These are phyloP conservation scores for Oceanites oceanicus DNA, from an alignment of 2,113 vertebrate species.

Conservation along the genomic window DNA sequence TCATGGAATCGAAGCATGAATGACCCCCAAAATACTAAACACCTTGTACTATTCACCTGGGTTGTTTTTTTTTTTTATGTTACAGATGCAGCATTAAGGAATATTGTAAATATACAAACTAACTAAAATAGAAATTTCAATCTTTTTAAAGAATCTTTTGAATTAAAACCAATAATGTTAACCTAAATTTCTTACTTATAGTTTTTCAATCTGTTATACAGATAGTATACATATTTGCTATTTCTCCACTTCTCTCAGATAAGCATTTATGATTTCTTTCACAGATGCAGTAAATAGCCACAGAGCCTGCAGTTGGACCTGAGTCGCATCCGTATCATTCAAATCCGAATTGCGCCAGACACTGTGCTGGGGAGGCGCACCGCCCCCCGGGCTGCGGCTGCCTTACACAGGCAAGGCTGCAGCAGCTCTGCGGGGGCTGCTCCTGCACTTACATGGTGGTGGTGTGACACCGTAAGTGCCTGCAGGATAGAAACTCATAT, in stretches of 20 bases:
- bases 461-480: rapidly evolving
- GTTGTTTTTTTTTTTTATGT: neutral
- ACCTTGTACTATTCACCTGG: neutral
- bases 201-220: neutral
- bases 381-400: rapidly evolving
- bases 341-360: neutral
- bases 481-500: neutral
- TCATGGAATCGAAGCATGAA: neutral
- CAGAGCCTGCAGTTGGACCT: neutral
- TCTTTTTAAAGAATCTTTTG: neutral
- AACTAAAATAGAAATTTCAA: neutral
- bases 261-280: neutral
- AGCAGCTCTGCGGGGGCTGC: neutral
- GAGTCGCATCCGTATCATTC: rapidly evolving
- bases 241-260: neutral
- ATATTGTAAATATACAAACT: neutral
- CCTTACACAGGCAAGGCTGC: neutral
- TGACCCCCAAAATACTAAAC: neutral
- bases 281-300: neutral
- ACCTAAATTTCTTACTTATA: neutral
- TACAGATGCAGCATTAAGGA: neutral
- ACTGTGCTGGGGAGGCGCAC: neutral
- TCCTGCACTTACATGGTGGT: neutral
- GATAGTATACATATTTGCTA: neutral
- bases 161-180: neutral